Conservation (phyloP, 2,888 invertebrate species). For the Ichneumoninae sp. region DNA sequence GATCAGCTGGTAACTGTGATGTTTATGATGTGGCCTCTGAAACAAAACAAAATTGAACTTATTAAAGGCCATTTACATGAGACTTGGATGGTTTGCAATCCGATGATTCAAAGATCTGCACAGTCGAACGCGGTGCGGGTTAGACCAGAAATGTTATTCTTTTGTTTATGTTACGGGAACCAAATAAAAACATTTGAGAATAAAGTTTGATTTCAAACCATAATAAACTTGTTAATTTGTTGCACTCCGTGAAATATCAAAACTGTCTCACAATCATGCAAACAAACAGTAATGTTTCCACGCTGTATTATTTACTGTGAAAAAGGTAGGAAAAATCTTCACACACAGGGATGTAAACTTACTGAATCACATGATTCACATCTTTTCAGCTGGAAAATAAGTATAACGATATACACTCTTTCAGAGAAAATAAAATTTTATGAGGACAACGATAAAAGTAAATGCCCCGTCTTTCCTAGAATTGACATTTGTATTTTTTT, state of each 20-base stretch:
- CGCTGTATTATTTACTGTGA: slow-evolving; percentile 20
- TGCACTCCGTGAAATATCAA: neutral
- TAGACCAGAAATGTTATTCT: neutral
- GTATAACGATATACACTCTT: slow-evolving; percentile 33
- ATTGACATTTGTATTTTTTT: neutral
- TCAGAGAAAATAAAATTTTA: neutral
- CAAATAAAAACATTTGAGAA: slow-evolving; percentile 13
- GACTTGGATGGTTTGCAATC: neutral
- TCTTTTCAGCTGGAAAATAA: slow-evolving; percentile 78
- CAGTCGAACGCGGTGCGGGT: slow-evolving; percentile 26
- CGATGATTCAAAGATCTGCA: neutral
- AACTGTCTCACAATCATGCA: slow-evolving; percentile 22
- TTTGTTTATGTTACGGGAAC: slow-evolving; percentile 8
- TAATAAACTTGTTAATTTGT: neutral
- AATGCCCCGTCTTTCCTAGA: neutral
- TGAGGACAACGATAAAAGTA: neutral
- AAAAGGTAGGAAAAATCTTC: slow-evolving; percentile 4
- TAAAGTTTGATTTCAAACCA: neutral
- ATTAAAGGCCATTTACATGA: too few relatives aligned
- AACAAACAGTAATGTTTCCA: slow-evolving; percentile 1
- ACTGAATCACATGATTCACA: slow-evolving; percentile 69
- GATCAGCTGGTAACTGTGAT: slow-evolving; percentile 70
- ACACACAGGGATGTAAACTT: slow-evolving; percentile 65
- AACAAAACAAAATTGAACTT: slow-evolving; percentile 69
- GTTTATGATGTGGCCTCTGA: slow-evolving; percentile 73